Evolutionary conservation across 2,888 invertebrate species (phyloP).

Genomic region (Lottia gigantea): DNA sequence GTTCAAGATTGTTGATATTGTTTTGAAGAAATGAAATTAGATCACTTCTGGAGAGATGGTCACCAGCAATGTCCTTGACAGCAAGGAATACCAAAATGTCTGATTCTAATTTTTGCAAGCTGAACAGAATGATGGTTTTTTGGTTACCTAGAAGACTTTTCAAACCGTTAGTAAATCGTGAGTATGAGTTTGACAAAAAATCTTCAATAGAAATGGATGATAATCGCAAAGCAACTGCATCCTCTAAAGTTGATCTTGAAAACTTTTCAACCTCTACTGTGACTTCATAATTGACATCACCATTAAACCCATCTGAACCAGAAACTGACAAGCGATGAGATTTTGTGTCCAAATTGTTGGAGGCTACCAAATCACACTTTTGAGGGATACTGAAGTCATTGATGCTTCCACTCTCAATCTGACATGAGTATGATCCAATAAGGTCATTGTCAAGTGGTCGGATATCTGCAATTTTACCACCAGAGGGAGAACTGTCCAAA

Average conservation of each 20-base stretch:
- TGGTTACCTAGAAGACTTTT: conserved; percentile 25
- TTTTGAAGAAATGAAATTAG: conserved; percentile 33
- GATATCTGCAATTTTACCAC: conserved; percentile 89
- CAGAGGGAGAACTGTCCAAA: conserved; percentile 71
- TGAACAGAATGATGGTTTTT: conserved; percentile 28
- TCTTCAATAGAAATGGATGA: conserved; percentile 79
- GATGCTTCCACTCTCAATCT: conserved; percentile 60
- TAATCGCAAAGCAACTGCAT: conserved; percentile 83
- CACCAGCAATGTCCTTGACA: conserved; percentile 71
- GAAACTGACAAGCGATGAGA: conserved; percentile 77
- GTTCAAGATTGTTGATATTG: conserved; percentile 38
- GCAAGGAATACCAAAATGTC: conserved; percentile 56
- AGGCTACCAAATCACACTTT: conserved; percentile 83
- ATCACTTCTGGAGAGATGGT: conserved; percentile 71
- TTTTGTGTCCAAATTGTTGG: conserved; percentile 29
- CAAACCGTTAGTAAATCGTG: conserved; percentile 24
- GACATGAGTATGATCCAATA: conserved; percentile 89
- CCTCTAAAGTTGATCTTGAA: conserved; percentile 83
- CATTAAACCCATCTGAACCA: conserved; percentile 84
- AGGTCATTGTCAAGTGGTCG: conserved; percentile 92
- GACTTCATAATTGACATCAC: conserved; percentile 81
- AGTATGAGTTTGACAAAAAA: conserved; percentile 82
- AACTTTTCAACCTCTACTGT: conserved; percentile 85
- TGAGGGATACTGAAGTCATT: conserved; percentile 75
- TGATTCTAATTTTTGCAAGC: conserved; percentile 28